Percentiles rank a stretch among this genome's conserved stretches.
phyloP scores from a whole-genome alignment of 30 jellyfish, hydroid and myxozoan genomes.

The Cassiopea xamachana region DNA sequence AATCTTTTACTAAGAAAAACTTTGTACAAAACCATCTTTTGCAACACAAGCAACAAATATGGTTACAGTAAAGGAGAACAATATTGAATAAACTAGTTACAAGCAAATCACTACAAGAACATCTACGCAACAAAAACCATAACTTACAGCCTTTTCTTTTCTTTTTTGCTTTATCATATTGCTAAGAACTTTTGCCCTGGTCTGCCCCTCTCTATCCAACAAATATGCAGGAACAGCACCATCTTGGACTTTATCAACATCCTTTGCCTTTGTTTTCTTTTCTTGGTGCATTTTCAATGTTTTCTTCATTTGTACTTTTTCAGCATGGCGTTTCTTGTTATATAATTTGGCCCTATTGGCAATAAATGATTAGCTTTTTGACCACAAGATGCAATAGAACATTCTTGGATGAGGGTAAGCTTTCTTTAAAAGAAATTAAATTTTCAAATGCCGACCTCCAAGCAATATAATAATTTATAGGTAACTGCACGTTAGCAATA shows the following conservation, averaged over 20 bases:
- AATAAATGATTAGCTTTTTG: background rate
- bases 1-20: too few relatives aligned
- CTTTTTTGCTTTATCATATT: conserved; percentile 98
- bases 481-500: too few relatives aligned
- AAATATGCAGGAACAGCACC: conserved; percentile 99
- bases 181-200: conserved; percentile 96
- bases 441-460: too few relatives aligned
- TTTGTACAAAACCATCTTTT: too few relatives aligned
- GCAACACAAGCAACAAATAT: too few relatives aligned
- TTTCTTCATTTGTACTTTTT: conserved; percentile 95
- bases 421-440: background rate
- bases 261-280: conserved; percentile 90
- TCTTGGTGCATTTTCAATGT: conserved; percentile 98
- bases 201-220: conserved; percentile 98
- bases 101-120: too few relatives aligned
- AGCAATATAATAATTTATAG: too few relatives aligned
- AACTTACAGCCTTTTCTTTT: conserved; percentile 98
- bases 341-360: conserved; percentile 86
- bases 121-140: too few relatives aligned
- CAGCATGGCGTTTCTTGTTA: conserved; percentile 98
- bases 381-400: too few relatives aligned
- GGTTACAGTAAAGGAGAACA: too few relatives aligned
- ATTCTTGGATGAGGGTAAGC: background rate
- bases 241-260: conserved; percentile 85
- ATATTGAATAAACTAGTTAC: too few relatives aligned